Percentiles rank a stretch among this genome's conserved stretches.
These are phyloP conservation scores for Regulus satrapa DNA, from an alignment of 2,113 vertebrate genomes.

Conservation along the genomic window DNA sequence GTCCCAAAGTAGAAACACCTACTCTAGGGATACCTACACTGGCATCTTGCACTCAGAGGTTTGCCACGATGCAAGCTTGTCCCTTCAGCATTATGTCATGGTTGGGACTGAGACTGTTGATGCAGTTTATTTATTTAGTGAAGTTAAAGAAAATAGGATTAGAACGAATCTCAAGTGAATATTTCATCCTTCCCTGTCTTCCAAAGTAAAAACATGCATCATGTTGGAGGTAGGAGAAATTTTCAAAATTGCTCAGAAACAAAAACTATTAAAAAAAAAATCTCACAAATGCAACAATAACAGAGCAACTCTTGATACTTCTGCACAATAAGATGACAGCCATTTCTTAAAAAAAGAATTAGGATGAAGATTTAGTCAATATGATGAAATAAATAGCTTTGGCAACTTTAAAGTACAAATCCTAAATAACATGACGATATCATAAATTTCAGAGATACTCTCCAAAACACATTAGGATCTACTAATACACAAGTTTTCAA, in stretches of 20 bases:
- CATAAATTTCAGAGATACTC: background rate
- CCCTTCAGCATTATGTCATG: background rate
- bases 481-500: background rate
- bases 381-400: background rate
- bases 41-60: background rate
- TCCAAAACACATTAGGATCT: background rate
- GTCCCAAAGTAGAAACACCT: background rate
- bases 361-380: background rate
- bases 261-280: background rate
- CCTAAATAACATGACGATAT: background rate
- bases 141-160: background rate
- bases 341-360: background rate
- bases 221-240: background rate
- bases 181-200: background rate
- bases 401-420: background rate
- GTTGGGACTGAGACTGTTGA: background rate
- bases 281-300: background rate
- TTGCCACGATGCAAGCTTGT: background rate
- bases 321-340: background rate
- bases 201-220: background rate
- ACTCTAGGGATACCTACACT: background rate
- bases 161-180: background rate
- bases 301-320: background rate
- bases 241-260: background rate
- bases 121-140: background rate